Evolutionary conservation across 2,113 vertebrate genomes (phyloP).

Genomic region (Andinoacara biseriatus): DNA sequence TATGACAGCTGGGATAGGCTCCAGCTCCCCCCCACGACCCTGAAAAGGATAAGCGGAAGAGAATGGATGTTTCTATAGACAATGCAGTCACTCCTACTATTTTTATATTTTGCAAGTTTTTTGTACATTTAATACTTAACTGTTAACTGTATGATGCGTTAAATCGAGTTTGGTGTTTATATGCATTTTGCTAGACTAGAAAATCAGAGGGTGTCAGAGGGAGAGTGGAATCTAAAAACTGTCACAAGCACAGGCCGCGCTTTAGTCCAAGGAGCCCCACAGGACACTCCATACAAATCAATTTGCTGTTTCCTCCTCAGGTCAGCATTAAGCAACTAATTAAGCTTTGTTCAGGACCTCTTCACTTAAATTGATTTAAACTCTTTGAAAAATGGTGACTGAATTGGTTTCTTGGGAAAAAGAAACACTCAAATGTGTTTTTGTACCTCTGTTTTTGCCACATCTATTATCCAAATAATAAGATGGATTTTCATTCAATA

Average conservation of each 20-base stretch:
- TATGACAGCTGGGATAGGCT: no score
- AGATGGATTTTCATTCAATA: not conserved
- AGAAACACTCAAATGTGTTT: slow-evolving; percentile 17
- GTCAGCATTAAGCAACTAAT: slow-evolving; percentile 66
- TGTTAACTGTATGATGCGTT: not conserved
- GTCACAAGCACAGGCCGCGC: slow-evolving; percentile 11
- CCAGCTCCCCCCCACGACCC: no score
- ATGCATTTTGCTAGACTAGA: not conserved
- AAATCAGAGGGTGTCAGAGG: not conserved
- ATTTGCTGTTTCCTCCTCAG: slow-evolving; percentile 56
- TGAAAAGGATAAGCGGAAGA: no score
- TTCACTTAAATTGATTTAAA: slow-evolving; percentile 63
- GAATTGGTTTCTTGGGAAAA: slow-evolving; percentile 45
- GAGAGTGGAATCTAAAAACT: slow-evolving; percentile 10
- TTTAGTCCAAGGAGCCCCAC: slow-evolving; percentile 39
- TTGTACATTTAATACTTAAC: not conserved
- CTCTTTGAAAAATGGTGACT: slow-evolving; percentile 59
- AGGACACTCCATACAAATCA: slow-evolving; percentile 55
- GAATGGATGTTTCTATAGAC: no score
- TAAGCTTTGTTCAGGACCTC: slow-evolving; percentile 67
- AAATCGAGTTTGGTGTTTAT: not conserved
- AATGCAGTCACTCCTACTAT: not conserved
- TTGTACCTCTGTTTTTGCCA: not conserved
- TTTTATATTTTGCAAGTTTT: not conserved
- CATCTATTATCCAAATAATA: slow-evolving; percentile 15